These are phyloP conservation scores for Anodontia alba DNA, from an alignment of 2,888 invertebrate species.

Conservation along the genomic window DNA sequence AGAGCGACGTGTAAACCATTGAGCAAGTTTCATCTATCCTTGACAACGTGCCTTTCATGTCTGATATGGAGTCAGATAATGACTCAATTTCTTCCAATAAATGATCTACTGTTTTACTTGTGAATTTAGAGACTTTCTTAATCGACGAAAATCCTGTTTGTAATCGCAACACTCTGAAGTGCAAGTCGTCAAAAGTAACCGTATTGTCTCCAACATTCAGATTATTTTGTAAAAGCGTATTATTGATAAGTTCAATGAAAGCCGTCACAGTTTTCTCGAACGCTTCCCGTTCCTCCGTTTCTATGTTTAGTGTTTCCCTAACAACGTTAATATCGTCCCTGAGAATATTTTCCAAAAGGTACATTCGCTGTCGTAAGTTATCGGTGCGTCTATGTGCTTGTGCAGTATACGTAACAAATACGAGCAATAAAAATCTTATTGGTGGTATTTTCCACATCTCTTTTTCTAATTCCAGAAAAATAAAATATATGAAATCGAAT, in stretches of 20 bases:
- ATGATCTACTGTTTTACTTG: background rate
- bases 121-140: background rate
- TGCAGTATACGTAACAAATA: background rate
- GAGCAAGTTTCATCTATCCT: background rate
- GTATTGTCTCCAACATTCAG: background rate
- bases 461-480: no score
- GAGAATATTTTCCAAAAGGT: background rate
- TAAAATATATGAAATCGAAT: no score
- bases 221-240: background rate
- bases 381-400: background rate
- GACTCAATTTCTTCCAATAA: background rate
- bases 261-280: background rate
- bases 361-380: background rate
- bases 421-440: no score
- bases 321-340: background rate
- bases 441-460: no score
- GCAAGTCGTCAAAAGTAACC: background rate
- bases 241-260: background rate
- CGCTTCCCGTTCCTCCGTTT: background rate
- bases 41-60: background rate
- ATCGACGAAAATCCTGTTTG: background rate
- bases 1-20: background rate
- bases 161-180: background rate
- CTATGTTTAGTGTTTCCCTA: background rate
- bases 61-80: background rate